A percentile compares a stretch with the other conserved stretches of the same genome.
Conservation (phyloP, 1,140 invertebrate genomes). For the Drosophila subobscura region DNA sequence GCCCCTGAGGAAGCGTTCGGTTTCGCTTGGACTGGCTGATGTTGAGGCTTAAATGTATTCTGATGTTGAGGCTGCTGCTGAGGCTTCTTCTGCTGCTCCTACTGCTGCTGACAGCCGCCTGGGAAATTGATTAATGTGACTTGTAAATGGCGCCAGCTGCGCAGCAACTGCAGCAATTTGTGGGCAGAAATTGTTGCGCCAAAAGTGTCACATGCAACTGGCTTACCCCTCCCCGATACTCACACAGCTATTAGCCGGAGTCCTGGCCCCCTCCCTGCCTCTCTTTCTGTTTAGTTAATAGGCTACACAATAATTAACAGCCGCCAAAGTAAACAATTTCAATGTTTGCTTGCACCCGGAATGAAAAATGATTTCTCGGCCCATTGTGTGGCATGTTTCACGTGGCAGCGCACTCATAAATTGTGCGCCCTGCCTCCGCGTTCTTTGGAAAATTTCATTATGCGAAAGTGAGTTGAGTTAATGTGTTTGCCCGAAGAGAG, state of each 20-base stretch:
- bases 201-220: conserved; percentile 67
- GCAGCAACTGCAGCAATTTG: conserved; percentile 58
- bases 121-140: conserved; percentile 77
- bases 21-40: conserved; percentile 64
- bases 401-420: conserved; percentile 65
- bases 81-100: conserved; percentile 16
- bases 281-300: conserved; percentile 62
- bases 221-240: background rate
- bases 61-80: background rate
- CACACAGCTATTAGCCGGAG: conserved; percentile 31
- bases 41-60: conserved; percentile 8
- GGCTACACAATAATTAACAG: conserved; percentile 74
- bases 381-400: conserved; percentile 44
- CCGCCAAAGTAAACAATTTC: conserved; percentile 59
- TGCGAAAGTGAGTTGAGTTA: conserved; percentile 76
- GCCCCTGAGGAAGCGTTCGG: conserved; percentile 65
- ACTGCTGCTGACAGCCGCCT: conserved; percentile 55
- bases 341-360: conserved; percentile 31
- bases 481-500: conserved; percentile 43
- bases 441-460: conserved; percentile 65
- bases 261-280: conserved; percentile 34
- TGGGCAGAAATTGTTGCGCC: conserved; percentile 67
- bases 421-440: conserved; percentile 45
- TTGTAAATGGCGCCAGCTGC: conserved; percentile 72
- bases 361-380: conserved; percentile 68